A percentile compares a stretch with the other conserved stretches of the same genome.
These are phyloP conservation scores for Gallinago solitaria DNA, from an alignment of 2,797 vertebrate species.

Conservation along the genomic window DNA sequence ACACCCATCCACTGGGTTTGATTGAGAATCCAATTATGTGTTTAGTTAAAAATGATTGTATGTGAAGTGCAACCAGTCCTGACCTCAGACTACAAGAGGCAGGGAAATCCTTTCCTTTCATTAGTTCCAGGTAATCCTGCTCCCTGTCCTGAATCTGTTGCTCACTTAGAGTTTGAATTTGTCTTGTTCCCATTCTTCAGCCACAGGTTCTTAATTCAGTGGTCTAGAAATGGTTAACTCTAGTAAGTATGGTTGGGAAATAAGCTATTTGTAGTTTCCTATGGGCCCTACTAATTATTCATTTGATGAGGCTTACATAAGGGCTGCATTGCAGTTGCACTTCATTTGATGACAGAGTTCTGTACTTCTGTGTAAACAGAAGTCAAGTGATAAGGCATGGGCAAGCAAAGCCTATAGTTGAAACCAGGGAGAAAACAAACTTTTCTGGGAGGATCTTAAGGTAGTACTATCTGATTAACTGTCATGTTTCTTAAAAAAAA, in stretches of 20 bases:
- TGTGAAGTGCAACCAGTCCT: not conserved
- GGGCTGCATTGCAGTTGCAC: not conserved
- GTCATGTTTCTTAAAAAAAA: not conserved
- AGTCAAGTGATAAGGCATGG: constrained; percentile 10
- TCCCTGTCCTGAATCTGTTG: not conserved
- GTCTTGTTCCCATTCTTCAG: not conserved
- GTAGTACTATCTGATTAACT: not conserved
- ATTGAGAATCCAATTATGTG: not conserved
- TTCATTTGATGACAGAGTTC: constrained; percentile 24
- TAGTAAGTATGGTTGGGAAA: not conserved
- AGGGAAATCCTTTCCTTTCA: not conserved
- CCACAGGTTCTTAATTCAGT: not conserved
- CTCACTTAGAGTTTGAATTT: not conserved
- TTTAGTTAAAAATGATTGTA: not conserved
- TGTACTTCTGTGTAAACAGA: constrained; percentile 56
- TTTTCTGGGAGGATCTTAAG: not conserved
- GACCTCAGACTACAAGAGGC: not conserved
- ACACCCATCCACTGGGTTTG: not conserved
- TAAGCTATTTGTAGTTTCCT: constrained; percentile 19
- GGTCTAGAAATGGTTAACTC: constrained; percentile 9
- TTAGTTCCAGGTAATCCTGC: not conserved
- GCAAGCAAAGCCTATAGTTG: constrained; percentile 10
- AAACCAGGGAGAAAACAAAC: not conserved
- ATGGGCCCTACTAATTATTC: constrained; percentile 23
- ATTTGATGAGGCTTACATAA: constrained; percentile 39